A percentile compares a stretch with the other conserved stretches of the same genome.
These are phyloP conservation scores for Acanthosepion pharaonis DNA, from an alignment of 2,888 invertebrate genomes.

Conservation along the genomic window DNA sequence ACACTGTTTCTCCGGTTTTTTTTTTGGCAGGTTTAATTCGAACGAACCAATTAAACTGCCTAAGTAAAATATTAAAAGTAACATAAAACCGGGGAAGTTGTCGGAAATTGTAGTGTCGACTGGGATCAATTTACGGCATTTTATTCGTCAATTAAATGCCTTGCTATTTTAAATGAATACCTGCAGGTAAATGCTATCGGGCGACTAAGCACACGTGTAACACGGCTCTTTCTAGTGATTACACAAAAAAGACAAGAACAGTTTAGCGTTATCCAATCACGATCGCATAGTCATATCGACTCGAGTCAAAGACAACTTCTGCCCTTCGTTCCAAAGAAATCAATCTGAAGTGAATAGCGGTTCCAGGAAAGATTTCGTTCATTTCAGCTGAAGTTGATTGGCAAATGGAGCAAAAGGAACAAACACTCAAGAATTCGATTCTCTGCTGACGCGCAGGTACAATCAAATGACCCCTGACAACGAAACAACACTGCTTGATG, in stretches of 20 bases:
- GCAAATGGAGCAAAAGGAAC: neutral
- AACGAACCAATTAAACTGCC: too few species aligned
- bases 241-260: neutral
- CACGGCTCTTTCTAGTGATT: neutral
- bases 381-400: neutral
- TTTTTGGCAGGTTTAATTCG: too few species aligned
- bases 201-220: neutral
- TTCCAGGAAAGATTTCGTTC: neutral
- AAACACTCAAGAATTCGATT: neutral
- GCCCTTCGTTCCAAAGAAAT: too few species aligned
- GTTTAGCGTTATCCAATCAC: neutral
- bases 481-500: neutral
- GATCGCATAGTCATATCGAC: neutral
- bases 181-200: neutral
- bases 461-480: neutral
- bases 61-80: too few species aligned
- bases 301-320: too few species aligned
- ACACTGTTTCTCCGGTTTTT: too few species aligned
- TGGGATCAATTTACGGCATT: neutral
- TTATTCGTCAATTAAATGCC: neutral
- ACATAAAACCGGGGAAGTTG: neutral
- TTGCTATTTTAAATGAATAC: neutral
- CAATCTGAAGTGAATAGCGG: neutral
- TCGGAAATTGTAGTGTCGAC: neutral
- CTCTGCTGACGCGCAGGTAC: neutral